Evolutionary conservation across 1,140 invertebrate species (phyloP), one percentile per base, ranked within the genome.

Genomic region (Drosophila setifemur): DNA sequence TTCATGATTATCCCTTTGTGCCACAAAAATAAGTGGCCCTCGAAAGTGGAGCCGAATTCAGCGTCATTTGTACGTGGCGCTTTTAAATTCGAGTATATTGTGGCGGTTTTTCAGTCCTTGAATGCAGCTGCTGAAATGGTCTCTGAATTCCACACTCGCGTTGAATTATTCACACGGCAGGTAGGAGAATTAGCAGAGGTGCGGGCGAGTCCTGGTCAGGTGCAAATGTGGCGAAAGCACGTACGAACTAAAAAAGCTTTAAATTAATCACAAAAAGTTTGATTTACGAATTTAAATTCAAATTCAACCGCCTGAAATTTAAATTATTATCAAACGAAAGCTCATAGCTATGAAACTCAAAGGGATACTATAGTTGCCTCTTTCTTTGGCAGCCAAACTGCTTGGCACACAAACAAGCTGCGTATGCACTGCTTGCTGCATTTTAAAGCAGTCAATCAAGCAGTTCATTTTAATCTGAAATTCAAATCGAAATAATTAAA

Each of bases 151-250:
- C 55, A 37, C 23, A 25, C 37, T 25, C 33, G 19, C 31, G n/a
- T 29, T 83, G 21, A 83, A 77, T 73, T 54, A 69, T 79, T 73
- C 40, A 73, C 28, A 71, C 19, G 23, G 21, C 66, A 58, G 37
- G 57, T 25, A 58, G 29, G 28, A 33, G 40, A 66, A 35, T 52
- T 52, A 66, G 26, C 21, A 25, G 16, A 52, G 14, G 37, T 66
- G 61, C 45, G 48, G 19, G 31, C n/a, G 48, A 43, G 45, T 35
- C 16, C 28, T 16, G 60, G 60, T 23, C 37, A 21, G 37, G 45
- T 67, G 63, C 60, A 44, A 53, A 67, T 66, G 37, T 43, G 45
- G 43, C 21, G 40, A 8, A 39, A 11, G 35, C 40, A 45, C 29
- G 58, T 12, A 44, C 7, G 39, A 18, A 37, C 6, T 28, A 29